These are phyloP conservation scores for Mizuhopecten yessoensis DNA, from an alignment of 1,140 invertebrate genomes.

Conservation along the genomic window DNA sequence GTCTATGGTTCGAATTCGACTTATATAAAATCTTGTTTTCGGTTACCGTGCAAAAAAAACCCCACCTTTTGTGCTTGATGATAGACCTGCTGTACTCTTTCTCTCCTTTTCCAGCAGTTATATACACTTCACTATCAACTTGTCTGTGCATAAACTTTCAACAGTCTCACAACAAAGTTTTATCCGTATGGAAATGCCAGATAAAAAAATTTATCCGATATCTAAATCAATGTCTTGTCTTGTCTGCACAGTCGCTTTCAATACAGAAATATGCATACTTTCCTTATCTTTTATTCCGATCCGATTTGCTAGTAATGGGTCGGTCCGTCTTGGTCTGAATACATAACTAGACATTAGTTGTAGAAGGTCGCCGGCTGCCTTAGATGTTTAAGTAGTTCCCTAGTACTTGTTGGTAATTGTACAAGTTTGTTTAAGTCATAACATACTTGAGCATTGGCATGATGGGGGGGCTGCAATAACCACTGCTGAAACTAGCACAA, in stretches of 20 bases:
- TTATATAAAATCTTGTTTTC: too few species aligned
- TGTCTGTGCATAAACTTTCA: not conserved
- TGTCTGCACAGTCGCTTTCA: slow-evolving; percentile 32
- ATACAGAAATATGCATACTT: not conserved
- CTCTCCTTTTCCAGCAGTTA: too few species aligned
- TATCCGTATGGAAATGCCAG: not conserved
- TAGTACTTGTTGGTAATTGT: not conserved
- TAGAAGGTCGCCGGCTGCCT: not conserved
- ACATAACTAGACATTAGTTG: not conserved
- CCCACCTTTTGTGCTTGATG: too few species aligned
- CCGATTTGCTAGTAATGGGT: not conserved
- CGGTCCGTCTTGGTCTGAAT: not conserved
- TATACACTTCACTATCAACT: too few species aligned
- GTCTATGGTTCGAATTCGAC: too few species aligned
- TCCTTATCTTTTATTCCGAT: slow-evolving; percentile 17
- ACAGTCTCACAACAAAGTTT: not conserved
- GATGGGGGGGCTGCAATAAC: not conserved
- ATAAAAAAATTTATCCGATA: not conserved
- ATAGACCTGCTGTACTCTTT: too few species aligned
- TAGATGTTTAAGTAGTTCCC: not conserved
- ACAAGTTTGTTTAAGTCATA: not conserved
- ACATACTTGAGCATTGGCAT: not conserved
- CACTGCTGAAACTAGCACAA: not conserved
- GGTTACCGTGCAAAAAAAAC: too few species aligned
- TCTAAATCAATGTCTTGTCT: not conserved